A percentile compares a stretch with the other conserved stretches of the same genome.
These are phyloP conservation scores for Leptodactylus fallax DNA, from an alignment of 2,797 vertebrate genomes.

Conservation along the genomic window DNA sequence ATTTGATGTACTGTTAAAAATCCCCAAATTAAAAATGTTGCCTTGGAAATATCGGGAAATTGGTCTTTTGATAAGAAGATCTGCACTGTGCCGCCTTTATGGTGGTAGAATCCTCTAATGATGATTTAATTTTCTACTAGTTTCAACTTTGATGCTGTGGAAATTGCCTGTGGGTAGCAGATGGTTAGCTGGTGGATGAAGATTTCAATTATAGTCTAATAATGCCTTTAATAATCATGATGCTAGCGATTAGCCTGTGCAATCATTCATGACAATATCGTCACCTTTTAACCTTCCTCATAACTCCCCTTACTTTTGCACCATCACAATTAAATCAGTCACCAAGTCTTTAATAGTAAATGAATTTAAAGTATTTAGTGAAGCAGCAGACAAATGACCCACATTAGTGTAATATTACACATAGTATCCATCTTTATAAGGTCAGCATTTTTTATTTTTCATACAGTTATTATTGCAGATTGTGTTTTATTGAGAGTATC, in stretches of 20 bases:
- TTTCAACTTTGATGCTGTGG: conserved; percentile 60
- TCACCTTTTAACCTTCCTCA: conserved; percentile 46
- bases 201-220: conserved; percentile 57
- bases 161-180: conserved; percentile 66
- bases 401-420: neutral
- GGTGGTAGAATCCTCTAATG: conserved; percentile 44
- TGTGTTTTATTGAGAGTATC: neutral
- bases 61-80: conserved; percentile 3
- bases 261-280: conserved; percentile 34
- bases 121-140: conserved; percentile 61
- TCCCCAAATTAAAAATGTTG: conserved; percentile 17
- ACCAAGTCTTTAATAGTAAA: conserved; percentile 28
- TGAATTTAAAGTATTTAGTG: conserved; percentile 21
- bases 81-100: neutral
- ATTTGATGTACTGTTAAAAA: conserved; percentile 32
- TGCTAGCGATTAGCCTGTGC: conserved; percentile 52
- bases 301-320: conserved; percentile 52
- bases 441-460: neutral
- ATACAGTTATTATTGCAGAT: neutral
- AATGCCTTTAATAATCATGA: conserved; percentile 64
- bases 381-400: neutral
- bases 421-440: neutral
- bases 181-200: conserved; percentile 65
- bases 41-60: neutral
- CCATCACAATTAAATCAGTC: conserved; percentile 55